Evolutionary conservation across 2,113 vertebrate species (phyloP).

Genomic region (Ochotona curzoniae): DNA sequence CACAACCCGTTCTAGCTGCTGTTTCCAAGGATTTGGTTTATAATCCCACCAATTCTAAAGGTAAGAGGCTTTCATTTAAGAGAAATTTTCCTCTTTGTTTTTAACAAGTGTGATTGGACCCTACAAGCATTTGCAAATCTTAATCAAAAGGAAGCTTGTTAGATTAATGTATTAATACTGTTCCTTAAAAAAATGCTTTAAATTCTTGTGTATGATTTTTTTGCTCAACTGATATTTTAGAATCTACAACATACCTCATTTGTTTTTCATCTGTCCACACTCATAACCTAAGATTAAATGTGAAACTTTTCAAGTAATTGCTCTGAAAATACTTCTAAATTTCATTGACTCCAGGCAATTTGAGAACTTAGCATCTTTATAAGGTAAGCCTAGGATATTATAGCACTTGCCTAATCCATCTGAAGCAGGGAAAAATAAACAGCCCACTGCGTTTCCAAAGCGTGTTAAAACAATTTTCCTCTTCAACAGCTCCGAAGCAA

Average conservation of each 20-base stretch:
- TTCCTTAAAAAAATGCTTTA: constrained; percentile 33
- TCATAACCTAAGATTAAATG: constrained; percentile 23
- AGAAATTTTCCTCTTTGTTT: constrained; percentile 56
- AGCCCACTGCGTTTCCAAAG: not conserved
- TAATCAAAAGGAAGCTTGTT: constrained; percentile 4
- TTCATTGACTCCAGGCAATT: constrained; percentile 45
- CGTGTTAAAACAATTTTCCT: constrained; percentile 48
- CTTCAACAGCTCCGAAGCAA: constrained; percentile 38
- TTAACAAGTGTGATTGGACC: constrained; percentile 56
- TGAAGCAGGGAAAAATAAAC: not conserved
- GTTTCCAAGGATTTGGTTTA: constrained; percentile 13
- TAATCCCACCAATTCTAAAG: constrained; percentile 20
- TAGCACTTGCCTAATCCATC: not conserved
- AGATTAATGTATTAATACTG: constrained; percentile 2
- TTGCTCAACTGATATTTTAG: constrained; percentile 7
- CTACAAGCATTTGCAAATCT: constrained; percentile 54
- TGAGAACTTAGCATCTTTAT: constrained; percentile 51
- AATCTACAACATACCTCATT: not conserved
- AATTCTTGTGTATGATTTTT: not conserved
- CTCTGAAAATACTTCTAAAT: constrained; percentile 10
- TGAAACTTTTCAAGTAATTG: constrained; percentile 48
- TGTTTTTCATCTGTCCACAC: constrained; percentile 15
- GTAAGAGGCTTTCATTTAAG: constrained; percentile 52
- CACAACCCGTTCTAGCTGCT: not conserved
- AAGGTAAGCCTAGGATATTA: constrained; percentile 42